Evolutionary conservation across 2,113 vertebrate genomes (phyloP).

Genomic region (Sylvilagus bachmani): DNA sequence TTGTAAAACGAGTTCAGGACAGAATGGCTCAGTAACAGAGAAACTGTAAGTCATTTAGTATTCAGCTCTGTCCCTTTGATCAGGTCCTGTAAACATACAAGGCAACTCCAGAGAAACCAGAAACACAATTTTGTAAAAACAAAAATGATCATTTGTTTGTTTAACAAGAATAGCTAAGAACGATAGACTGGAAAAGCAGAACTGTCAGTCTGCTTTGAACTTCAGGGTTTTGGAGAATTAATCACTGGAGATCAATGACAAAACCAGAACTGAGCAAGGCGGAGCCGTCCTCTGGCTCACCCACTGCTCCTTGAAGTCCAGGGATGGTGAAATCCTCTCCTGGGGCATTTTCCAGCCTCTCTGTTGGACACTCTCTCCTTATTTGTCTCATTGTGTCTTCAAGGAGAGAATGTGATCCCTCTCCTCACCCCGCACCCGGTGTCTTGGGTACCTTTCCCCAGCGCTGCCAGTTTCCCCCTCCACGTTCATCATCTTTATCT

Average conservation of each 20-base stretch:
- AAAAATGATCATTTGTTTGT: not conserved
- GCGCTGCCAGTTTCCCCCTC: not conserved
- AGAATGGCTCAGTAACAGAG: constrained; percentile 35
- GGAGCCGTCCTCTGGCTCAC: not conserved
- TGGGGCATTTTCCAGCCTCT: constrained; percentile 31
- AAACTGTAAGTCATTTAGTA: not conserved
- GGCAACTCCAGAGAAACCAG: constrained; percentile 37
- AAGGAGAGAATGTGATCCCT: constrained; percentile 1
- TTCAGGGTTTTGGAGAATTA: not conserved
- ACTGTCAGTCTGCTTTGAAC: constrained; percentile 1
- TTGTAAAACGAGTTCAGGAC: not conserved
- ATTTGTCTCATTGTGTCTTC: constrained; percentile 28
- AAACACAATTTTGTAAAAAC: constrained; percentile 7
- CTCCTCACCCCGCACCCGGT: not conserved
- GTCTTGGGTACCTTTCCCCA: not conserved
- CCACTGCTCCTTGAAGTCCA: not conserved
- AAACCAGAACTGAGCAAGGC: not conserved
- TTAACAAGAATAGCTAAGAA: constrained; percentile 18
- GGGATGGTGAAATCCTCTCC: not conserved
- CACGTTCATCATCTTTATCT: not conserved
- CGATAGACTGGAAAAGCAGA: not conserved
- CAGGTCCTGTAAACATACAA: not conserved
- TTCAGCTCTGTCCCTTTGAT: not conserved
- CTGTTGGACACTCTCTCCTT: constrained; percentile 19
- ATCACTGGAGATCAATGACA: constrained; percentile 18